These are phyloP conservation scores for Ectropis crepuscularia DNA, from an alignment of 2,888 invertebrate species.

Conservation along the genomic window DNA sequence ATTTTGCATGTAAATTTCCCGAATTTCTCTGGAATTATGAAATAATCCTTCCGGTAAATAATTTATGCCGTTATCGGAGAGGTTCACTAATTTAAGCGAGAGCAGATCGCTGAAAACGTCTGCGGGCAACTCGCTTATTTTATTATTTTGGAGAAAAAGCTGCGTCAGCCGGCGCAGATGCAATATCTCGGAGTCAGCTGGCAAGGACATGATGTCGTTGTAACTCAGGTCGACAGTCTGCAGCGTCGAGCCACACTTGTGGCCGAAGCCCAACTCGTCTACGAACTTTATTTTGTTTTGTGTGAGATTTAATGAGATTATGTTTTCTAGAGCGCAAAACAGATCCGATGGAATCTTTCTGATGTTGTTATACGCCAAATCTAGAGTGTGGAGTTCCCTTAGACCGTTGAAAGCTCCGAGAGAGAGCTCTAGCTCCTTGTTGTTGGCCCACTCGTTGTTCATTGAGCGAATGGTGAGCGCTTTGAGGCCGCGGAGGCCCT, in stretches of 20 bases:
- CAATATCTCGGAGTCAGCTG: conserved; percentile 91
- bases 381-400: conserved; percentile 90
- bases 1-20: conserved; percentile 93
- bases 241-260: conserved; percentile 87
- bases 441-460: conserved; percentile 91
- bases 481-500: conserved; percentile 91
- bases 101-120: conserved; percentile 92
- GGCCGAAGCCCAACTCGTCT: conserved; percentile 89
- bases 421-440: conserved; percentile 89
- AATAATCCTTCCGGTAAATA: conserved; percentile 93
- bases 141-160: conserved; percentile 92
- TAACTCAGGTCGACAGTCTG: conserved; percentile 92
- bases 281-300: conserved; percentile 92
- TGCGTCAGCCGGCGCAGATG: conserved; percentile 91
- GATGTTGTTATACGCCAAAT: conserved; percentile 92
- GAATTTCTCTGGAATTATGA: conserved; percentile 91
- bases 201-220: conserved; percentile 90
- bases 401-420: conserved; percentile 90
- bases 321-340: conserved; percentile 91
- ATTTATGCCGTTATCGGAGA: conserved; percentile 93
- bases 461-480: conserved; percentile 90
- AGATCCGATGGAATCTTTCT: conserved; percentile 90
- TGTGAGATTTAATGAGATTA: conserved; percentile 93
- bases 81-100: conserved; percentile 91
- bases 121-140: conserved; percentile 90